phyloP scores from a whole-genome alignment of 1,140 invertebrate genomes.

The Branchinecta lindahli region DNA sequence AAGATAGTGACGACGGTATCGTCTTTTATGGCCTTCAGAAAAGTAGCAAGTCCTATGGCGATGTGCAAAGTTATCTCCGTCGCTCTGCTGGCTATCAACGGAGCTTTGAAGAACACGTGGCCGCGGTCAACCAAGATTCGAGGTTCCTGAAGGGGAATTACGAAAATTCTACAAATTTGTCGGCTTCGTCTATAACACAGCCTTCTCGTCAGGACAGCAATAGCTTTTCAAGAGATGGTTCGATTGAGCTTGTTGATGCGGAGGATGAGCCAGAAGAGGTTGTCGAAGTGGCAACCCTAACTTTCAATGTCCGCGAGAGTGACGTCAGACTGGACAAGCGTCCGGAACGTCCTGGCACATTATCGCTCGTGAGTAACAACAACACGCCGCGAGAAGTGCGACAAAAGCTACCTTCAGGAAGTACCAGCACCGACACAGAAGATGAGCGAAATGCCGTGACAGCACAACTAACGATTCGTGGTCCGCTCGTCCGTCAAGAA shows the following conservation, averaged over 20 bases:
- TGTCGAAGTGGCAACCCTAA: background rate
- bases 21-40: slow-evolving; percentile 1
- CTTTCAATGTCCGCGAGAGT: slow-evolving; percentile 12
- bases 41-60: background rate
- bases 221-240: background rate
- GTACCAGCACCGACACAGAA: slow-evolving; percentile 1
- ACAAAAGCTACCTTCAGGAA: background rate
- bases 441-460: slow-evolving; percentile 10
- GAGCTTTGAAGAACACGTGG: background rate
- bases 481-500: slow-evolving; percentile 14
- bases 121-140: background rate
- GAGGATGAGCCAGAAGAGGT: background rate
- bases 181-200: too few relatives aligned
- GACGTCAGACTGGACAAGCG: slow-evolving; percentile 19
- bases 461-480: slow-evolving; percentile 6
- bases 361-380: background rate
- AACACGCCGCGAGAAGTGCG: slow-evolving; percentile 16
- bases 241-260: background rate
- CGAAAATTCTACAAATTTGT: too few relatives aligned
- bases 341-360: slow-evolving; percentile 15
- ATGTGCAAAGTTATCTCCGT: background rate
- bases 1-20: background rate
- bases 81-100: background rate
- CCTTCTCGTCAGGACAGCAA: too few relatives aligned
- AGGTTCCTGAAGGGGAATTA: background rate